A percentile compares a stretch with the other conserved stretches of the same genome.
Evolutionary conservation across 1,140 invertebrate genomes (phyloP).

Genomic region (Zaprionus capensis): DNA sequence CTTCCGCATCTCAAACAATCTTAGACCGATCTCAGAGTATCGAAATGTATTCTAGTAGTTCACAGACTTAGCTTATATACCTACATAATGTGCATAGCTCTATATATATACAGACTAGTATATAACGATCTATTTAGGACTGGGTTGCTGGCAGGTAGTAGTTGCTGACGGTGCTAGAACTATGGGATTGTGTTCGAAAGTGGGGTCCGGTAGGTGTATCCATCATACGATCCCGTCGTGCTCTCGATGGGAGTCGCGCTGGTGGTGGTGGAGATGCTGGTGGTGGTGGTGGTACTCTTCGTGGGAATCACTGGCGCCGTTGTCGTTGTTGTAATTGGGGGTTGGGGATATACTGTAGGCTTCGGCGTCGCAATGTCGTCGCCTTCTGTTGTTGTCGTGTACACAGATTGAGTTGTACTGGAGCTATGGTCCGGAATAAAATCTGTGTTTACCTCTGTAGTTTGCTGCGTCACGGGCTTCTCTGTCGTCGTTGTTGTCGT

Average conservation of each 20-base stretch:
- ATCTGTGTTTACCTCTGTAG: conserved; percentile 76
- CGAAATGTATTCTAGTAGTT: conserved; percentile 45
- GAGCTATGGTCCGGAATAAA: conserved; percentile 63
- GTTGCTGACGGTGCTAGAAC: conserved; percentile 23
- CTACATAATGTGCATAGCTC: not conserved
- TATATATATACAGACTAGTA: conserved; percentile 16
- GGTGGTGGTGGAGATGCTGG: not conserved
- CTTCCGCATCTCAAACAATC: conserved; percentile 52
- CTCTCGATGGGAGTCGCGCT: not conserved
- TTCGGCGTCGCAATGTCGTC: conserved; percentile 55
- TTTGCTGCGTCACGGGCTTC: conserved; percentile 45
- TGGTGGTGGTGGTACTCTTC: conserved; percentile 9
- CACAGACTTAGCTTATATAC: conserved; percentile 10
- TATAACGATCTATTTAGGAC: conserved; percentile 30
- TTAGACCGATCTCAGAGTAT: conserved; percentile 8
- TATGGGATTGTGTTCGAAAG: not conserved
- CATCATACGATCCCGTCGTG: not conserved
- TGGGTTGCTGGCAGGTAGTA: conserved; percentile 50
- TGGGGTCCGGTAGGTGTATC: conserved; percentile 39
- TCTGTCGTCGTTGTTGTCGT: conserved; percentile 59
- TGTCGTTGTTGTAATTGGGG: conserved; percentile 50
- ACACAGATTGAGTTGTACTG: conserved; percentile 63
- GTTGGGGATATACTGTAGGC: conserved; percentile 64
- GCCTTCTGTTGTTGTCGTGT: conserved; percentile 69
- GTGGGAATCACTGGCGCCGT: conserved; percentile 31